Percentiles rank a stretch among this genome's conserved stretches.
Evolutionary conservation across 1,140 invertebrate species (phyloP).

Genomic region (Goniozus legneri): DNA sequence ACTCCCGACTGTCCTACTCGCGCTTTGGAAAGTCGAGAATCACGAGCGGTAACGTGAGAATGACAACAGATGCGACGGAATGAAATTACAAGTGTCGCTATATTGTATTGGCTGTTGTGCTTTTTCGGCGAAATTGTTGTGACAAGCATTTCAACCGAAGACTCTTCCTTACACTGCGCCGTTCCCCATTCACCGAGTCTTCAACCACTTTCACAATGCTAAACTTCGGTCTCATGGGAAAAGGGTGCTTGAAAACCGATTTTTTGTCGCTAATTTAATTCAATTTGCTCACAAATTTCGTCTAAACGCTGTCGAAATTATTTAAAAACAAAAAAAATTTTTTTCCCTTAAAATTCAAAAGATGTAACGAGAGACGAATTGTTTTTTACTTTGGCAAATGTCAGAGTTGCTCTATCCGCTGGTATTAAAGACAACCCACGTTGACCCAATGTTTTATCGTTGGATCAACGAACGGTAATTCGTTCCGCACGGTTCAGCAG

Average conservation of each 20-base stretch:
- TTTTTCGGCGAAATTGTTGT: constrained; percentile 45
- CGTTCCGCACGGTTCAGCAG: constrained; percentile 5
- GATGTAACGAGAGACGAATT: too few species aligned
- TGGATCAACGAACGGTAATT: constrained; percentile 16
- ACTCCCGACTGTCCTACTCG: not conserved
- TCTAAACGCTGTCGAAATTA: too few species aligned
- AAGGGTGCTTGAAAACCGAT: constrained; percentile 23
- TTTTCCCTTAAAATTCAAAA: too few species aligned
- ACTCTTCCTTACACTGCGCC: constrained; percentile 6
- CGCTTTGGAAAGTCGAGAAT: constrained; percentile 21
- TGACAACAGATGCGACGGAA: constrained; percentile 43
- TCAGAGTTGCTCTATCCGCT: too few species aligned
- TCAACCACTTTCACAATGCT: constrained; percentile 34
- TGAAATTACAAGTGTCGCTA: constrained; percentile 39
- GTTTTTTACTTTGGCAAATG: too few species aligned
- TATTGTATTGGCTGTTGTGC: constrained; percentile 24
- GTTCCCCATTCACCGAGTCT: constrained; percentile 13
- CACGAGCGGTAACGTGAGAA: constrained; percentile 38
- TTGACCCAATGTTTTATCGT: not conserved
- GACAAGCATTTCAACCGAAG: constrained; percentile 36
- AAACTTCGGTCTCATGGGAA: constrained; percentile 37
- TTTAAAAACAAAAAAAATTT: too few species aligned
- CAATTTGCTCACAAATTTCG: too few species aligned
- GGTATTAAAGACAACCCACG: too few species aligned
- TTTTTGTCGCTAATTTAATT: too few species aligned